A percentile compares a stretch with the other conserved stretches of the same genome.
phyloP scores from a whole-genome alignment of 2,797 vertebrate genomes.

The Spondyliosoma cantharus region DNA sequence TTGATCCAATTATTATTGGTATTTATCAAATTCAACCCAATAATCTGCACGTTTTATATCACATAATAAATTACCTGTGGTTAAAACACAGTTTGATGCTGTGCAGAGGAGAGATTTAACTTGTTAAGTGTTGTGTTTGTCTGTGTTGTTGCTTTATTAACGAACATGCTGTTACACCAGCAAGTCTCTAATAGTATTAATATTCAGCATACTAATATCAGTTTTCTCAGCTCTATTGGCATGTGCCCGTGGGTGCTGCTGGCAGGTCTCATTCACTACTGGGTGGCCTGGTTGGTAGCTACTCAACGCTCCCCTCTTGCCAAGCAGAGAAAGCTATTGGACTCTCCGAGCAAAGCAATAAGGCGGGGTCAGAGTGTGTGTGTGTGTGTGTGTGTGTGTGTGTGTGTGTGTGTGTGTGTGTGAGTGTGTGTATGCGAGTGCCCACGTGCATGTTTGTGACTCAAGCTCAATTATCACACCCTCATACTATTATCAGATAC shows the following conservation, averaged over 20 bases:
- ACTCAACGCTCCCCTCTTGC: constrained; percentile 63
- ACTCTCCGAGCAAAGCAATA: constrained; percentile 37
- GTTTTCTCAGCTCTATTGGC: constrained; percentile 57
- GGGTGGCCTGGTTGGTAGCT: constrained; percentile 78
- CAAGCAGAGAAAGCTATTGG: constrained; percentile 80
- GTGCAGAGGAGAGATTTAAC: not conserved
- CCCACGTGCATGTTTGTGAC: constrained; percentile 29
- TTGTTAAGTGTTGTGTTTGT: not conserved
- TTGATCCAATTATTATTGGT: not conserved
- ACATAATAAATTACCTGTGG: not conserved
- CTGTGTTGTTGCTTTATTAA: constrained; percentile 11
- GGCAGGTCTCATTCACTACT: constrained; percentile 75
- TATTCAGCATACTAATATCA: constrained; percentile 62
- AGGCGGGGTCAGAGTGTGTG: constrained; percentile 40
- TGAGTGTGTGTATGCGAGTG: constrained; percentile 8
- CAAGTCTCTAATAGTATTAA: constrained; percentile 42
- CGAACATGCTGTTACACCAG: constrained; percentile 2
- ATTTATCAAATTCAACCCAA: not conserved
- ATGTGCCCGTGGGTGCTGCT: constrained; percentile 55
- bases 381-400: constrained; percentile 12
- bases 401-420: constrained; percentile 4
- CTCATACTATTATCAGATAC: constrained; percentile 39
- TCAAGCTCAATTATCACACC: constrained; percentile 40
- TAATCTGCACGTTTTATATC: not conserved
- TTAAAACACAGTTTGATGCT: not conserved